Evolutionary conservation across 2,113 vertebrate genomes (phyloP).

Genomic region (Psittacus erithacus): DNA sequence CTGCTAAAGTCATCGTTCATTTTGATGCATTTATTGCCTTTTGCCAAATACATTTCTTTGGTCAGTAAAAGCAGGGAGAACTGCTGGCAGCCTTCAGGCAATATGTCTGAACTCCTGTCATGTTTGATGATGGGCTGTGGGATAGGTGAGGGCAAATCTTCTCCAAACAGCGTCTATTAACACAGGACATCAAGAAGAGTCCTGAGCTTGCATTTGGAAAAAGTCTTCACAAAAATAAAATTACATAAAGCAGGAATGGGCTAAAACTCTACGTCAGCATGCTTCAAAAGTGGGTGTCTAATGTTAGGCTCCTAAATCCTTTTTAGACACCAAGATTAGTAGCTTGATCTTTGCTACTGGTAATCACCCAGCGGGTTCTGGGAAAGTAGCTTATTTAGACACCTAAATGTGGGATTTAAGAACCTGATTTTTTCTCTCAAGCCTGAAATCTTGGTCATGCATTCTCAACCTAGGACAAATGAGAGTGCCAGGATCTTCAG

Average conservation of each 20-base stretch:
- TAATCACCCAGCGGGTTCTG: neutral
- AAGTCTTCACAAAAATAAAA: neutral
- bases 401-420: neutral
- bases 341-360: slow-evolving; percentile 29
- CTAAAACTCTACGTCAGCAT: neutral
- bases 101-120: neutral
- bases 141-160: neutral
- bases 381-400: slow-evolving; percentile 17
- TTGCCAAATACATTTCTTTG: neutral
- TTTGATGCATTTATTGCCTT: neutral
- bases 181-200: neutral
- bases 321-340: slow-evolving; percentile 31
- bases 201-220: neutral
- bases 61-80: neutral
- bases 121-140: neutral
- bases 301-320: slow-evolving; percentile 20
- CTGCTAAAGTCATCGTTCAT: neutral
- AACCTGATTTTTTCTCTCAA: neutral
- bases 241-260: neutral
- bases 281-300: neutral
- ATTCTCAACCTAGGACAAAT: neutral
- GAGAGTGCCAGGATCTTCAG: neutral
- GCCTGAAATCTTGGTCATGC: neutral
- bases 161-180: neutral
- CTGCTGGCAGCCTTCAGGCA: neutral